Percentiles rank a stretch among this genome's conserved stretches.
Evolutionary conservation across 2,888 invertebrate species (phyloP).

Genomic region (Thysanoteuthis rhombus): DNA sequence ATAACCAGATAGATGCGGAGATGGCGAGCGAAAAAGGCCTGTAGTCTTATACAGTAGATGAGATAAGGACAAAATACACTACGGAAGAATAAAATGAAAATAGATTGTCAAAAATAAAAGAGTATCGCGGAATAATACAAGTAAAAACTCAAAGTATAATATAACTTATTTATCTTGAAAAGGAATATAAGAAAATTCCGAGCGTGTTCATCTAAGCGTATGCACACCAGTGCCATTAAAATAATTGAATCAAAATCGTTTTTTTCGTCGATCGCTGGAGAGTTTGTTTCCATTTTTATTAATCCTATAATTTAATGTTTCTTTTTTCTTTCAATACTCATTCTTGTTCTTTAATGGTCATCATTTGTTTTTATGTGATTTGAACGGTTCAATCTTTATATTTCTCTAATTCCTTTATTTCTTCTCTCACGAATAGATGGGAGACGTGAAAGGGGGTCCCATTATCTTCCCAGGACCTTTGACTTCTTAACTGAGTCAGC

Average conservation of each 20-base stretch:
- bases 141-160: too few species aligned
- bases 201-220: not conserved
- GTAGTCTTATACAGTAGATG: too few species aligned
- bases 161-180: too few species aligned
- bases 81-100: too few species aligned
- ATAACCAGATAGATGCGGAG: too few species aligned
- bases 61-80: too few species aligned
- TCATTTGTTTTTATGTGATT: not conserved
- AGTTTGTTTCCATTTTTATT: not conserved
- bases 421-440: not conserved
- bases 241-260: not conserved
- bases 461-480: not conserved
- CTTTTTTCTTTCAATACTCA: not conserved
- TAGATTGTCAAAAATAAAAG: too few species aligned
- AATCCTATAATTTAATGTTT: not conserved
- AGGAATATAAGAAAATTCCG: not conserved
- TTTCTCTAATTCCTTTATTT: not conserved
- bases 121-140: too few species aligned
- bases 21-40: too few species aligned
- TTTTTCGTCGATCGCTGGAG: not conserved
- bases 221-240: not conserved
- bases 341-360: not conserved
- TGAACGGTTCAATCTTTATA: not conserved
- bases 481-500: not conserved
- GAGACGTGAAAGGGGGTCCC: not conserved